These are phyloP conservation scores for Eupithecia dodoneata DNA, from an alignment of 2,888 invertebrate species.

Conservation along the genomic window DNA sequence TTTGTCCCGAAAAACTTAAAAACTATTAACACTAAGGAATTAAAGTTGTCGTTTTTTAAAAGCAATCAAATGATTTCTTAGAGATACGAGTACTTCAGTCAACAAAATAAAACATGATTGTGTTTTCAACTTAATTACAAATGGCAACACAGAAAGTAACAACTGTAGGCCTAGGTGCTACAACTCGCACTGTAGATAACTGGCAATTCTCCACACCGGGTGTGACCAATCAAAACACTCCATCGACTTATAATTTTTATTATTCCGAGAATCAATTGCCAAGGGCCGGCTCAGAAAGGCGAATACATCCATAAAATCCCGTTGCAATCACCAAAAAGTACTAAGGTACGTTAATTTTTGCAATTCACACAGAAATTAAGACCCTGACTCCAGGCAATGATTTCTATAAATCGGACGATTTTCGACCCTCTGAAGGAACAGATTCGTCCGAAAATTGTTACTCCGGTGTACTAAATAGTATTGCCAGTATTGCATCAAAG, in stretches of 20 bases:
- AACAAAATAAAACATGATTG: not conserved
- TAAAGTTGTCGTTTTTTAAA: too few relatives aligned
- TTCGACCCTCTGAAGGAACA: not conserved
- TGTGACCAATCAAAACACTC: slow-evolving; percentile 58
- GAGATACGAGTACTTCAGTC: not conserved
- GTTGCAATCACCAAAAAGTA: slow-evolving; percentile 65
- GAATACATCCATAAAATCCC: slow-evolving; percentile 62
- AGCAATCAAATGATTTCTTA: too few relatives aligned
- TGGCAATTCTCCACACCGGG: slow-evolving; percentile 42
- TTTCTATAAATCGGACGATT: not conserved
- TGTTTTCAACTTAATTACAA: not conserved
- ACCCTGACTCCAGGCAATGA: slow-evolving; percentile 4
- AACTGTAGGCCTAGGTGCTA: not conserved
- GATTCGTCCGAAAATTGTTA: not conserved
- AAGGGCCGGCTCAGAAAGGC: slow-evolving; percentile 59
- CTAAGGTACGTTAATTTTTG: slow-evolving; percentile 52
- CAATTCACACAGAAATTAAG: slow-evolving; percentile 53
- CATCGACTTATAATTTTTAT: slow-evolving; percentile 63
- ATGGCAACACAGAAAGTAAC: not conserved
- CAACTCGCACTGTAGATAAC: slow-evolving; percentile 7
- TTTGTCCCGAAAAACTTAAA: too few relatives aligned
- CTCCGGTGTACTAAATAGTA: not conserved
- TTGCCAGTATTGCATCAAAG: not conserved
- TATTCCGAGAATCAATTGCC: slow-evolving; percentile 72
- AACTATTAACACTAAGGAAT: too few relatives aligned